Evolutionary conservation across 1,140 invertebrate genomes (phyloP), one percentile per base, ranked within the genome.

Genomic region (Meteorus sp.): DNA sequence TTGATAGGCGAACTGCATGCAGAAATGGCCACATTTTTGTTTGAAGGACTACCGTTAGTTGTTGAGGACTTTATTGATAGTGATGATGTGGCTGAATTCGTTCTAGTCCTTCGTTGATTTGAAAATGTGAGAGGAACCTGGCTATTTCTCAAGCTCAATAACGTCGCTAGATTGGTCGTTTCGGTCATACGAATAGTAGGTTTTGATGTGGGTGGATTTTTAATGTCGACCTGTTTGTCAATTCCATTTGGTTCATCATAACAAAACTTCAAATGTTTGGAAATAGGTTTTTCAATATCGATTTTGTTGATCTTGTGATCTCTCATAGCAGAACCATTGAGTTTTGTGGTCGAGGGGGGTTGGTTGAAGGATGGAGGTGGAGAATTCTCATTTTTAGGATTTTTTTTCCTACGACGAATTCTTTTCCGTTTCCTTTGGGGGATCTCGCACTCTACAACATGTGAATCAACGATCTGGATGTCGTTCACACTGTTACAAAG

Each of bases 121-220:
- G 23, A 7, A 59, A 73, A 76, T 6, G 62, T 74, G 4, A 67
- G 1, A 3, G 74, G 73, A 2, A 62, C 61, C 6, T 67, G 67
- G 45, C 58, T 65, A 48, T 74, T 56, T 29, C 66, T 55, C 11
- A 76, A 47, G 11, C 54, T 61, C 13, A 75, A 47, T 27, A 76
- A 68, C 11, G 53, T 60, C 27, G 61, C 39, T 8, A 76, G 50
- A 41, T 57, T 44, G 2, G 43, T 9, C 2, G 1, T 1, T 19
- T 43, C 41, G 13, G 20, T 31, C 3, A 33, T 37, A 41, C 51
- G 44, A 41, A 54, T n/a, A 48, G 7, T 31, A 22, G 52, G 43
- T 17, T 39, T 39, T 41, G 53, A 25, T 8, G 39, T 19, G 22
- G 13, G 25, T 15, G 2, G 3, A 39, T 9, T 45, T 44, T 27